Conservation (phyloP, 2,113 vertebrate species). For the Todiramphus chloris region DNA sequence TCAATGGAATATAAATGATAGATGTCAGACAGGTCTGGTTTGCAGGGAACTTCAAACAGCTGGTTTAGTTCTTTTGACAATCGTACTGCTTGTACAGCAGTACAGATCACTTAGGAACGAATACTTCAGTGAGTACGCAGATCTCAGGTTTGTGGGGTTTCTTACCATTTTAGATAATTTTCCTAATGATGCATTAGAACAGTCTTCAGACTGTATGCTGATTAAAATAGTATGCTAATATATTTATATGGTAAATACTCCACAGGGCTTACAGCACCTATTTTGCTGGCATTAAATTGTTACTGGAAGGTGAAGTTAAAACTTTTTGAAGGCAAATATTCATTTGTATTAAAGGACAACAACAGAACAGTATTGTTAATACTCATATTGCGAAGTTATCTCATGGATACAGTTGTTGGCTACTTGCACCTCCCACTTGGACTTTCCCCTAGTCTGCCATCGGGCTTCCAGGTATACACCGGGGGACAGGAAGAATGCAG, state of each 20-base stretch:
- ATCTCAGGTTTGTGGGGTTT: neutral
- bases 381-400: neutral
- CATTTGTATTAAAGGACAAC: neutral
- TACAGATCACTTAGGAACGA: neutral
- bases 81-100: neutral
- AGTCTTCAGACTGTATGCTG: neutral
- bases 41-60: neutral
- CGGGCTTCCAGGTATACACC: neutral
- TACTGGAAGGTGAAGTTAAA: neutral
- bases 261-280: neutral
- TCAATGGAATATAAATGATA: neutral
- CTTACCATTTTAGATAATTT: neutral
- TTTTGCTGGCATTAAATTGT: neutral
- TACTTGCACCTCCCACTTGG: neutral
- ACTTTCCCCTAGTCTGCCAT: neutral
- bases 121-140: neutral
- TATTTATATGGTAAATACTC: neutral
- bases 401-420: neutral
- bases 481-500: neutral
- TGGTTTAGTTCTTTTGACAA: neutral
- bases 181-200: neutral
- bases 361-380: neutral
- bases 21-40: neutral
- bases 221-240: neutral
- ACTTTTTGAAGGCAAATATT: neutral